Conservation (phyloP, 2,113 vertebrate species). For the Grammomys dolichurus region DNA sequence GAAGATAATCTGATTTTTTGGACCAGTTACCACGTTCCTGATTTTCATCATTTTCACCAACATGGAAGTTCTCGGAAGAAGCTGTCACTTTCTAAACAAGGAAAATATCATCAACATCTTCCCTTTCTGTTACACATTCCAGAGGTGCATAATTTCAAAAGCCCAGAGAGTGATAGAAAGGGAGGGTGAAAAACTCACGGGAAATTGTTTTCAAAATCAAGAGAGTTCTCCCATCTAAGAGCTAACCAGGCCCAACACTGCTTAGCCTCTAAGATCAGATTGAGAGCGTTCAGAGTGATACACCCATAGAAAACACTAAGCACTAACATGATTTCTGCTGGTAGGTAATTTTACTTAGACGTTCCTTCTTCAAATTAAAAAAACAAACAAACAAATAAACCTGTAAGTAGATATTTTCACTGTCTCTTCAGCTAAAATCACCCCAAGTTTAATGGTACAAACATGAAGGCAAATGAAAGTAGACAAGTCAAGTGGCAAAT, state of each 20-base stretch:
- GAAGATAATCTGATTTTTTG: constrained; percentile 94
- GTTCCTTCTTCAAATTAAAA: neutral
- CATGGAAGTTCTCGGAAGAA: constrained; percentile 76
- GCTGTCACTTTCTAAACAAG: constrained; percentile 82
- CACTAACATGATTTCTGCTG: neutral
- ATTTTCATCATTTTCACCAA: constrained; percentile 86
- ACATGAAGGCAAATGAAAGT: neutral
- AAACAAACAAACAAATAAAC: neutral
- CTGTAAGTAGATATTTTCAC: neutral
- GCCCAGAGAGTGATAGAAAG: neutral
- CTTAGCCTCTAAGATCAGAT: neutral
- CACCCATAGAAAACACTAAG: neutral
- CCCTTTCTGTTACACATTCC: constrained; percentile 10
- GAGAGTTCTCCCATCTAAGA: neutral
- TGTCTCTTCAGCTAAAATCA: neutral
- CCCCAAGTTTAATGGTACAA: constrained; percentile 1
- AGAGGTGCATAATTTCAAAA: constrained; percentile 30
- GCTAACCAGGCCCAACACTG: neutral
- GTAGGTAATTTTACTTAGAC: neutral
- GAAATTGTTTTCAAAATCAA: neutral
- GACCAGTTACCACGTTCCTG: constrained; percentile 94
- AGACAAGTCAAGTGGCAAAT: constrained; percentile 14
- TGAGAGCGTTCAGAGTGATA: neutral
- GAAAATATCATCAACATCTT: constrained; percentile 42
- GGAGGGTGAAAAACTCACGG: neutral